A percentile compares a stretch with the other conserved stretches of the same genome.
These are phyloP conservation scores for Aspidiotus destructor DNA, from an alignment of 2,888 invertebrate species.

Conservation along the genomic window DNA sequence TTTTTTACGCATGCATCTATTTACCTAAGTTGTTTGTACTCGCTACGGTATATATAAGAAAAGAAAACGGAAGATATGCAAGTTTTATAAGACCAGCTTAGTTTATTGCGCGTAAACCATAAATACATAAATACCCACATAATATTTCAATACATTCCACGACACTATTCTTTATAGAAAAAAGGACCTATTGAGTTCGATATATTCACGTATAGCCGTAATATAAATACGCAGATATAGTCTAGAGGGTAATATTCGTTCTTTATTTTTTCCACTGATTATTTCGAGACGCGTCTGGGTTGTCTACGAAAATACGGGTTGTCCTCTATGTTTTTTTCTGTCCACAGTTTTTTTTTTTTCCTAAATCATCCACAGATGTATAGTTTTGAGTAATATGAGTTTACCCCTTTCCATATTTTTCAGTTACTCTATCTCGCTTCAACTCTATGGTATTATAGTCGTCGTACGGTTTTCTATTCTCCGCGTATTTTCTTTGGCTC, in stretches of 20 bases:
- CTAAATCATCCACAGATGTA: neutral
- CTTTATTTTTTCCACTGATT: neutral
- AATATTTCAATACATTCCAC: slow-evolving; percentile 27
- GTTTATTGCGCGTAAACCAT: slow-evolving; percentile 5
- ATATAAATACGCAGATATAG: too few species aligned
- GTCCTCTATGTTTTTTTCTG: slow-evolving; percentile 8
- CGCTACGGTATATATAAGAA: too few species aligned
- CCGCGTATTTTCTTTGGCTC: neutral
- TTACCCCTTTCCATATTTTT: slow-evolving; percentile 1
- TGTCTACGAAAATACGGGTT: slow-evolving; percentile 22
- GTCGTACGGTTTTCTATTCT: neutral
- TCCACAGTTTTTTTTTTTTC: slow-evolving; percentile 10
- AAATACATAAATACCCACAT: slow-evolving; percentile 30
- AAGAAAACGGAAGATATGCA: too few species aligned
- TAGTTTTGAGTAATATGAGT: neutral
- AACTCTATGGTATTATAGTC: neutral
- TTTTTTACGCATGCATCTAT: too few species aligned
- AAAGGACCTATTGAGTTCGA: too few species aligned
- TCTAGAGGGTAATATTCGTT: too few species aligned
- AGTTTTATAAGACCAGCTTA: too few species aligned
- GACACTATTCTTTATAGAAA: slow-evolving; percentile 23
- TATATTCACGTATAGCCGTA: too few species aligned
- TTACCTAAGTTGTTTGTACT: too few species aligned
- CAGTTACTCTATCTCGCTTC: neutral
- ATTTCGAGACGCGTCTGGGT: slow-evolving; percentile 16